Percentiles rank a stretch among this genome's conserved stretches.
Conservation (phyloP, 2,888 invertebrate species). For the Empis stercorea region DNA sequence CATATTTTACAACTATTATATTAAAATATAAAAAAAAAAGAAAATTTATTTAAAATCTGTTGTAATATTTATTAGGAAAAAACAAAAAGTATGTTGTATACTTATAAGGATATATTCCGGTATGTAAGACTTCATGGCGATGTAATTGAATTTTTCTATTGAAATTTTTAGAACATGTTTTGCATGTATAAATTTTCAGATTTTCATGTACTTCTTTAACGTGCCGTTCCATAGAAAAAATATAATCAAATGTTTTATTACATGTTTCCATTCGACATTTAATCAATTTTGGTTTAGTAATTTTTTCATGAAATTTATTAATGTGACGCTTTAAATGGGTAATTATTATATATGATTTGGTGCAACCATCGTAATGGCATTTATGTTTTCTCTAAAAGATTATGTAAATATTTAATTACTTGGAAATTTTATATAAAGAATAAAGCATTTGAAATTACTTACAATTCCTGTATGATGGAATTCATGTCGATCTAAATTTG, state of each 20-base stretch:
- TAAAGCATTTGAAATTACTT: constrained; percentile 20
- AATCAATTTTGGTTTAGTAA: constrained; percentile 11
- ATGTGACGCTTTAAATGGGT: constrained; percentile 49
- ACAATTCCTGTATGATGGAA: constrained; percentile 45
- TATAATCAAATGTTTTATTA: constrained; percentile 38
- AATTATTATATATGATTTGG: constrained; percentile 46
- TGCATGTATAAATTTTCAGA: constrained; percentile 38
- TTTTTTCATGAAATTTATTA: constrained; percentile 36
- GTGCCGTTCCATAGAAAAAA: constrained; percentile 46
- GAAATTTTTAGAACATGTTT: constrained; percentile 40
- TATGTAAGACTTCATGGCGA: constrained; percentile 43
- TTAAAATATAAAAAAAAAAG: constrained; percentile 18
- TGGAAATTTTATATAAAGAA: neutral
- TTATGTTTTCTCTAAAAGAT: constrained; percentile 41
- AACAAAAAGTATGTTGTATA: constrained; percentile 6
- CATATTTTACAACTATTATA: constrained; percentile 47
- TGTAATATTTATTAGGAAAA: neutral
- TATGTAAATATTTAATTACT: neutral
- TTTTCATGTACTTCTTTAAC: constrained; percentile 38
- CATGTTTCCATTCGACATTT: constrained; percentile 33
- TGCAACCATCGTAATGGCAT: constrained; percentile 44
- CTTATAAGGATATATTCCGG: constrained; percentile 31
- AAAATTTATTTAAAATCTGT: neutral
- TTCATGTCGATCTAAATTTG: constrained; percentile 43
- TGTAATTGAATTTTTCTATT: constrained; percentile 43